phyloP scores from a whole-genome alignment of 2,113 vertebrate species.

The Marcusenius ussheri region DNA sequence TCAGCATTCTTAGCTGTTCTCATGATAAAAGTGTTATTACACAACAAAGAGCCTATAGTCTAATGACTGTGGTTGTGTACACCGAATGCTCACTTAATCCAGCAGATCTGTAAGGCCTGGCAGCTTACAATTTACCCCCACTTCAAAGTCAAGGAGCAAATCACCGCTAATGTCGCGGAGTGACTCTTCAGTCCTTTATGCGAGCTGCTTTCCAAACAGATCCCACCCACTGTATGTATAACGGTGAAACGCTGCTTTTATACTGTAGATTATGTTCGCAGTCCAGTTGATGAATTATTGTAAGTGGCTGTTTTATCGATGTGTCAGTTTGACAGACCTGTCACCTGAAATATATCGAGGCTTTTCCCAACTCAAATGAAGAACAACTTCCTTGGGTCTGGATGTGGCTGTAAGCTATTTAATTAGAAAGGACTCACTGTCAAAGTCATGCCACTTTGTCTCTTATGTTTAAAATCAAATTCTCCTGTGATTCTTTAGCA shows the following conservation, averaged over 20 bases:
- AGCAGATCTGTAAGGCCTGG: neutral
- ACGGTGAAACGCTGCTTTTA: neutral
- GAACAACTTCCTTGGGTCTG: neutral
- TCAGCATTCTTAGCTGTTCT: neutral
- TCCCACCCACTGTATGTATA: neutral
- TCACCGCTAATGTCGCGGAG: constrained; percentile 1
- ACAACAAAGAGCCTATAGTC: neutral
- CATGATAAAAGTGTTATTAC: neutral
- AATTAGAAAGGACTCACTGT: neutral
- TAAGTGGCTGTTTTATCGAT: constrained; percentile 17
- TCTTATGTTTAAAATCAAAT: neutral
- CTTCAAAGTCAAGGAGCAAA: constrained; percentile 22
- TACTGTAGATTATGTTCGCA: neutral
- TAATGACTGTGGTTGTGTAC: neutral
- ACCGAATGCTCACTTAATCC: neutral
- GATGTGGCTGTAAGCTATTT: neutral
- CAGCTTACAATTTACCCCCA: constrained; percentile 9
- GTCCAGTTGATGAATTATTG: neutral
- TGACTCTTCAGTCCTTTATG: constrained; percentile 8
- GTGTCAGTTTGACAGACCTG: neutral
- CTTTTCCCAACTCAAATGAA: constrained; percentile 2
- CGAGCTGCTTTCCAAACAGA: constrained; percentile 14
- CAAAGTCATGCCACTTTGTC: neutral
- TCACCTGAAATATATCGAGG: neutral
- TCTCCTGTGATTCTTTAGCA: neutral